Base-by-base conservation (phyloP, 1,140 invertebrate species). In the Pristionchus pacificus region DNA sequence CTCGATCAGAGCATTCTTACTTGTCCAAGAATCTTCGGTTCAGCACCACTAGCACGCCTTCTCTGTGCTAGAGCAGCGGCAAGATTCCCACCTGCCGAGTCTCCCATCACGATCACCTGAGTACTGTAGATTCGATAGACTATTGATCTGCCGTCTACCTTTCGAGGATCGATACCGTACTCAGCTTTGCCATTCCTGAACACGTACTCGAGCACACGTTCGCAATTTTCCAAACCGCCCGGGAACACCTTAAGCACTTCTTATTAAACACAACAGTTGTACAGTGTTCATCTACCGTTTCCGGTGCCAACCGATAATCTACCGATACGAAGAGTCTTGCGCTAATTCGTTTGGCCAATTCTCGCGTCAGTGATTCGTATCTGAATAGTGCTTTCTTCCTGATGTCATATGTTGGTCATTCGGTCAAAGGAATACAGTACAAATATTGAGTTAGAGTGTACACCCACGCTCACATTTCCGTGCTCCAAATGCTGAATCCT, bases 211-310 rank as follows among this genome's bases (percentile, higher is more conserved):
- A 72, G 15, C 2, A 59, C 71, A n/a, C 55, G 38, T n/a, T 81
- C 80, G 60, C 80, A 81, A 69, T 81, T 74, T 2, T 64, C 25
- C 10, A 81, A 68, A 25, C 80, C 81, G 19, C 66, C 65, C 30
- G 81, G 81, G 61, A 82, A 81, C 31, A 2, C 60, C 57, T 1
- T 59, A 33, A 24, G n/a, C n/a, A n/a, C n/a, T n/a, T 33, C 28
- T 24, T 68, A 31, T 30, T 60, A 25, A 25, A 59, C 60, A 2
- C 71, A 25, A 72, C 69, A 58, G 60, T 70, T 74, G 78, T 80
- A 65, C 76, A 83, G 65, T 68, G 60, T 24, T 25, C 66, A 55
- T 15, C 66, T 2, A 58, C 66, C 6, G 66, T 68, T 68, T 68
- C 66, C 31, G 66, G 66, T 0, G 66, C 58, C 3, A 68, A 25